Percentiles rank a stretch among this genome's conserved stretches.
Evolutionary conservation across 1,140 invertebrate species (phyloP).

Genomic region (Drosophila tani): DNA sequence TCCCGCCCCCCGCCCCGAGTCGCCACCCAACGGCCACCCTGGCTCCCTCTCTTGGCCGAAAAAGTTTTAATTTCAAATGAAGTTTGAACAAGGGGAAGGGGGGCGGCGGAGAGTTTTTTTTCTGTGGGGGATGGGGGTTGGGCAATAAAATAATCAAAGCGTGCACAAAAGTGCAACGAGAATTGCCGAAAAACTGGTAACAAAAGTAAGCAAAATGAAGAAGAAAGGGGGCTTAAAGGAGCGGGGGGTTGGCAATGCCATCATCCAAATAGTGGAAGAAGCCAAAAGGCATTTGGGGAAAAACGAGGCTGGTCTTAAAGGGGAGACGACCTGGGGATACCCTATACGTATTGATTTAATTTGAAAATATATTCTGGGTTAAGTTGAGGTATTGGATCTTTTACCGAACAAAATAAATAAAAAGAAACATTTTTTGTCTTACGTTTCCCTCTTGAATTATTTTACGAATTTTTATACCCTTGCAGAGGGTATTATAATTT

Average conservation of each 20-base stretch:
- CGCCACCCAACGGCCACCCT: background rate
- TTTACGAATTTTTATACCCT: no score
- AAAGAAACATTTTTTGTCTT: no score
- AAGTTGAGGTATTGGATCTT: no score
- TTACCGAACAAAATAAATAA: background rate
- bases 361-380: no score
- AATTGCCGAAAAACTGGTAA: conserved; percentile 76
- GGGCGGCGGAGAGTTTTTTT: background rate
- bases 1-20: conserved; percentile 19
- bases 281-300: conserved; percentile 25
- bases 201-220: conserved; percentile 65
- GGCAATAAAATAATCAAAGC: conserved; percentile 83
- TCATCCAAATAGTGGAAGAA: conserved; percentile 35
- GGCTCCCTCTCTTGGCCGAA: conserved; percentile 15
- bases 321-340: background rate
- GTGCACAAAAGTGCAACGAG: conserved; percentile 79
- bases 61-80: conserved; percentile 82
- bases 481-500: no score
- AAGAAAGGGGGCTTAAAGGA: conserved; percentile 2
- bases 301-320: background rate
- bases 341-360: background rate
- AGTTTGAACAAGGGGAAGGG: conserved; percentile 57
- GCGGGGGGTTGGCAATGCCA: conserved; percentile 19
- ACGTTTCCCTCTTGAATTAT: no score
- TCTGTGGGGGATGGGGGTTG: background rate